These are phyloP conservation scores for Diplolepis rosae DNA, from an alignment of 2,888 invertebrate species.

Conservation along the genomic window DNA sequence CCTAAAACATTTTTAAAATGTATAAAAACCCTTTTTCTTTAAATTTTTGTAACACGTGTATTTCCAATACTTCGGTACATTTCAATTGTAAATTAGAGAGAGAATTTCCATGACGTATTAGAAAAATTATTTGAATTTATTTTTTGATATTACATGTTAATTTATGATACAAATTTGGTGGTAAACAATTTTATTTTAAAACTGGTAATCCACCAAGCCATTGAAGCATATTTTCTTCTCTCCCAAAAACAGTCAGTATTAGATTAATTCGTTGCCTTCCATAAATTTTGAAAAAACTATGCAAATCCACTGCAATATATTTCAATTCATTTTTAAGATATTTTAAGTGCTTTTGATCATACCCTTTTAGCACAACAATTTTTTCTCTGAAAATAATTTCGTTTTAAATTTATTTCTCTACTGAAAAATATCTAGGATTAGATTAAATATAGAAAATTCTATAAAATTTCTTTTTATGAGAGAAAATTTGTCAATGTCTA, in stretches of 20 bases:
- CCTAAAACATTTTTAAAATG: too few species aligned
- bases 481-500: too few species aligned
- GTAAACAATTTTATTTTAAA: constrained; percentile 50
- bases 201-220: constrained; percentile 68
- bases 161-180: too few species aligned
- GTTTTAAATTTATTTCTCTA: too few species aligned
- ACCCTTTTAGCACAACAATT: constrained; percentile 55
- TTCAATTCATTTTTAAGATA: constrained; percentile 52
- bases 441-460: background rate
- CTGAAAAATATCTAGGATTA: too few species aligned
- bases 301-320: constrained; percentile 47
- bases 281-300: constrained; percentile 50
- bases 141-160: too few species aligned
- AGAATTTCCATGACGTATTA: too few species aligned
- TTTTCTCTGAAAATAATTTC: constrained; percentile 49
- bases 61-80: too few species aligned
- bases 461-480: background rate
- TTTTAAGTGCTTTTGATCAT: constrained; percentile 56
- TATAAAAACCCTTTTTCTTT: too few species aligned
- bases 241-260: constrained; percentile 75
- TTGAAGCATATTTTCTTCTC: constrained; percentile 72
- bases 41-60: too few species aligned
- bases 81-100: too few species aligned
- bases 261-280: constrained; percentile 48
- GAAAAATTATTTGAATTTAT: too few species aligned